Conservation (phyloP, 2,888 invertebrate species). For the Eulithis prunata region DNA sequence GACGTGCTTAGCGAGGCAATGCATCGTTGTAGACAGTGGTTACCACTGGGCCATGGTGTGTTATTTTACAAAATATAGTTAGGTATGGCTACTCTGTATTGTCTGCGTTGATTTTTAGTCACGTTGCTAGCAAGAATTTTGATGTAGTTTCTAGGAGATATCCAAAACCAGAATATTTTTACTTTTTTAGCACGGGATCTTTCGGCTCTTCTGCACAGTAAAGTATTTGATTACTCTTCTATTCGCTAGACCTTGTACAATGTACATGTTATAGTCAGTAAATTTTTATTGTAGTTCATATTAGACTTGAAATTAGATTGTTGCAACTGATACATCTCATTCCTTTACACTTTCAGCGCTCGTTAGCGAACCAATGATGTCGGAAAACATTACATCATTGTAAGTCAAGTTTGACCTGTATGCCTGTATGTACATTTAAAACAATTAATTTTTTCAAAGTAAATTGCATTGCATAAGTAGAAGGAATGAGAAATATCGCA, state of each 20-base stretch:
- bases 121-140: no score
- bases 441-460: conserved; percentile 34
- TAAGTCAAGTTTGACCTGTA: conserved; percentile 60
- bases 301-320: conserved; percentile 12
- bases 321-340: conserved; percentile 64
- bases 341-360: conserved; percentile 72
- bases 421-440: conserved; percentile 20
- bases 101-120: no score
- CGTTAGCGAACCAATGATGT: conserved; percentile 64
- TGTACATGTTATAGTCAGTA: conserved; percentile 2
- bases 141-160: no score
- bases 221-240: conserved; percentile 18
- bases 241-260: conserved; percentile 4
- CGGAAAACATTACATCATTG: conserved; percentile 53
- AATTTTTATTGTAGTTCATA: conserved; percentile 20
- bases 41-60: no score
- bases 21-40: no score
- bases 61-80: no score
- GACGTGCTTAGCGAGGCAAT: no score
- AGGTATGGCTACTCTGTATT: no score
- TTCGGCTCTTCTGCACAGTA: conserved; percentile 18
- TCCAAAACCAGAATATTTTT: neutral
- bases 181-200: conserved; percentile 23
- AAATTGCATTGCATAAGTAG: conserved; percentile 49
- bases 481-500: conserved; percentile 63